Base-by-base conservation (phyloP, 2,113 vertebrate species). In the Pterocles gutturalis region DNA sequence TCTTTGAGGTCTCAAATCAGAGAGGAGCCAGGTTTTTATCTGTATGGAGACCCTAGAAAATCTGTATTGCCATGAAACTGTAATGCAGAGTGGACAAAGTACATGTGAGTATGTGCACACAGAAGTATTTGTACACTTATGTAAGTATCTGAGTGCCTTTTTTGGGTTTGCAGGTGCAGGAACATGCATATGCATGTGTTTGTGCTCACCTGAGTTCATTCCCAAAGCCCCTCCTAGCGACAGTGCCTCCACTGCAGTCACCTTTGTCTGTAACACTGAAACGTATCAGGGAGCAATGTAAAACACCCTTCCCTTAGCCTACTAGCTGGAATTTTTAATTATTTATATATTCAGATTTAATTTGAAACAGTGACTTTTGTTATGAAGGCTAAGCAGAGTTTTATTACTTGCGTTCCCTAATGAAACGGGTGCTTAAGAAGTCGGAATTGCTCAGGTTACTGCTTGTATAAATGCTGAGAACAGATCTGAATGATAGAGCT, bases 401-500 rank as follows among this genome's bases (percentile, higher is more conserved):
- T 84, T 90, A 84, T 90, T 92, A 76, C 86, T 46, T 46, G 57
- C 57, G 72, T 31, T 69, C 62, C 21, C 48, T 95, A 96, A 95
- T 85, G 92, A 89, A 94, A 95, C 33, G 86, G 62, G 83, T 95
- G 70, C 92, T 95, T 92, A 92, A 93, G 80, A 79, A 91, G 17
- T 71, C 89, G 82, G 95, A 93, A 79, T 92, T 65, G 80, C 95
- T 96, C 94, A 89, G 73, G 81, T 92, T 96, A 85, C 94, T 76
- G 61, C 13, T 16, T 65, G 80, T 46, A 34, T 92, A 89, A 93
- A 72, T 91, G 89, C 58, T 76, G 73, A 82, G 91, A 69, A 41
- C 33, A 78, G 72, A 89, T 58, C 88, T 87, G 81, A 48, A 26
- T 81, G 92, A 64, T 90, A 75, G 0, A 4, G 80, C 67, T 53